Evolutionary conservation across 2,888 invertebrate genomes (phyloP).

Genomic region (Tanypteryx hageni): DNA sequence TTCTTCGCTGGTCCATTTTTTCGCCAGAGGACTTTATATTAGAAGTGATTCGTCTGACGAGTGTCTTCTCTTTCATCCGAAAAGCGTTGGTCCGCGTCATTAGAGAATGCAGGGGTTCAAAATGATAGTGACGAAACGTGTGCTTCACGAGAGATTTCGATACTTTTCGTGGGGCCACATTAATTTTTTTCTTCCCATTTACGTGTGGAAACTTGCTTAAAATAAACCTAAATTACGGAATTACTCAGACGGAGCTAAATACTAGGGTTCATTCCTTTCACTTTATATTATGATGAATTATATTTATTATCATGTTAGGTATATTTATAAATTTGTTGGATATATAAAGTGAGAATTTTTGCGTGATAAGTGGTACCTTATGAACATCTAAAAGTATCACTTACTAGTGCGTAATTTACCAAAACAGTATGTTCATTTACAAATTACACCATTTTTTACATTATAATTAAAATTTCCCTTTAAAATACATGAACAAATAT

Average conservation of each 20-base stretch:
- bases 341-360: too few relatives aligned
- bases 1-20: background rate
- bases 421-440: too few relatives aligned
- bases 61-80: conserved; percentile 5
- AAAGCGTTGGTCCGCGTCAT: background rate
- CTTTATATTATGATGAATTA: too few relatives aligned
- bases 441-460: too few relatives aligned
- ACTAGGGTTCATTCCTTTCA: background rate
- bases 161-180: background rate
- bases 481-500: too few relatives aligned
- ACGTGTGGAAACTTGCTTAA: background rate
- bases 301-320: too few relatives aligned
- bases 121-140: conserved; percentile 5
- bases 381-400: too few relatives aligned
- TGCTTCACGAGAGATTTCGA: background rate
- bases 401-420: too few relatives aligned
- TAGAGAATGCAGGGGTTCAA: background rate
- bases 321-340: too few relatives aligned
- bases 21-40: conserved; percentile 34
- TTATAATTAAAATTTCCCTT: too few relatives aligned
- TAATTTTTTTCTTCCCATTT: background rate
- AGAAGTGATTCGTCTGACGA: conserved; percentile 34
- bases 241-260: background rate
- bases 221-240: background rate
- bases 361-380: too few relatives aligned